Evolutionary conservation across 2,888 invertebrate genomes (phyloP).

Genomic region (Orthosia incerta): DNA sequence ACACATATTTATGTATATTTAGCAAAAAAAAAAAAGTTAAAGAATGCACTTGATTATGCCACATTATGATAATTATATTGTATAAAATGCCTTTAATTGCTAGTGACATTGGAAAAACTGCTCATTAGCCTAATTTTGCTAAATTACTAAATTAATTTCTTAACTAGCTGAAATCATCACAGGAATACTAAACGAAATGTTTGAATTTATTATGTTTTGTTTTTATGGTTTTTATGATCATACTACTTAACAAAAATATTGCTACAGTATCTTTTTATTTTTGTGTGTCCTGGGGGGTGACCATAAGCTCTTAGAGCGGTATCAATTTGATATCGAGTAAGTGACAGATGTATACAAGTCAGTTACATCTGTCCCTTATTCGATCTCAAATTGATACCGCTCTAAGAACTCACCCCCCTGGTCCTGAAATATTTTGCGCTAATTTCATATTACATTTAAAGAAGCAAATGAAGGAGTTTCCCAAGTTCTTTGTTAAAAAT

Average conservation of each 20-base stretch:
- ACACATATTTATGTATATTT: neutral
- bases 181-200: constrained; percentile 14
- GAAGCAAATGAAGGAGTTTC: neutral
- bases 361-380: no score
- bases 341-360: no score
- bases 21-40: constrained; percentile 13
- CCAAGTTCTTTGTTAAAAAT: neutral
- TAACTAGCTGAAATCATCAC: constrained; percentile 1
- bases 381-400: no score
- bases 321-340: no score
- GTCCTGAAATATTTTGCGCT: no score
- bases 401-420: no score
- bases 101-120: constrained; percentile 31
- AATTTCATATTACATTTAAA: neutral
- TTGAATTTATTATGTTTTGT: neutral
- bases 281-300: no score
- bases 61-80: constrained; percentile 6
- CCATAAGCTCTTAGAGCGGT: no score
- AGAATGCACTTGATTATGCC: constrained; percentile 29
- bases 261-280: no score
- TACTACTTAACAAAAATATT: no score
- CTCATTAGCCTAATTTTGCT: constrained; percentile 22
- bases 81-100: constrained; percentile 28
- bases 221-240: no score
- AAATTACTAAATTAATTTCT: constrained; percentile 14